phyloP scores from a whole-genome alignment of 2,888 invertebrate species.

The Pyralis farinalis region DNA sequence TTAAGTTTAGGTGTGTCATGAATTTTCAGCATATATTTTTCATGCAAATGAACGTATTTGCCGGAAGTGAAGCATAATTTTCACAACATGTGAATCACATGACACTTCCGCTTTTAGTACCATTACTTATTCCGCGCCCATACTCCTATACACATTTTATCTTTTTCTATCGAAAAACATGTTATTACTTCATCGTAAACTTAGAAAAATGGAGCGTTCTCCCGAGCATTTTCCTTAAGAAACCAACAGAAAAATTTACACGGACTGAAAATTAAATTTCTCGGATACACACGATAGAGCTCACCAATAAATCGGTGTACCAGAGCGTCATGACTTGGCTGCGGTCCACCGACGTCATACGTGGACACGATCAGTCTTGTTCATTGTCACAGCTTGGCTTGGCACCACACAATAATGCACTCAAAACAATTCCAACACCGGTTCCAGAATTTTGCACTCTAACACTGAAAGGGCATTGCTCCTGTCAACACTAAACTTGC shows the following conservation, averaged over 20 bases:
- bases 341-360: slow-evolving; percentile 66
- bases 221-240: neutral
- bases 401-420: slow-evolving; percentile 52
- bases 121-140: no score
- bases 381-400: slow-evolving; percentile 61
- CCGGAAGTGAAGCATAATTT: neutral
- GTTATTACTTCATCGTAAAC: neutral
- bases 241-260: neutral
- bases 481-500: slow-evolving; percentile 38
- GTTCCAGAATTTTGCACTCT: slow-evolving; percentile 30
- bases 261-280: neutral
- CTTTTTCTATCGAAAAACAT: neutral
- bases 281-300: slow-evolving; percentile 29
- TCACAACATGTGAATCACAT: neutral
- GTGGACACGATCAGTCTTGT: slow-evolving; percentile 51
- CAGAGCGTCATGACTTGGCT: slow-evolving; percentile 77
- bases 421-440: slow-evolving; percentile 35
- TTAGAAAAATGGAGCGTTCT: neutral
- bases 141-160: no score
- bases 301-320: slow-evolving; percentile 77
- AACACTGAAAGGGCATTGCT: slow-evolving; percentile 39
- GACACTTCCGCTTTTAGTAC: neutral
- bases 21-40: neutral
- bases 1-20: neutral
- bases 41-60: neutral